phyloP scores from a whole-genome alignment of 2,113 vertebrate genomes.

The Platysternon megacephalum region DNA sequence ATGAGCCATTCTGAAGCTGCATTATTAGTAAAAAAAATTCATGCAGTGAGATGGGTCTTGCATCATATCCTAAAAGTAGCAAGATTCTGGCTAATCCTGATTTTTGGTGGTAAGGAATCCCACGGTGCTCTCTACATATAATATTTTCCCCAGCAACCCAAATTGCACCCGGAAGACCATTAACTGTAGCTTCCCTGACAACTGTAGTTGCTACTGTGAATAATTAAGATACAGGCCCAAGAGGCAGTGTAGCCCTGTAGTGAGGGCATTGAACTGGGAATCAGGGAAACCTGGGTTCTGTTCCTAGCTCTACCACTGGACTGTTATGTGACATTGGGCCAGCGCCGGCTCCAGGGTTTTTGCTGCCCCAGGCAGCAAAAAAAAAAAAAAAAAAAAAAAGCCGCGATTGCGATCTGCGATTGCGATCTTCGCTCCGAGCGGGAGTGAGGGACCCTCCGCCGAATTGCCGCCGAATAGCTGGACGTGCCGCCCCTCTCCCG shows the following conservation, averaged over 20 bases:
- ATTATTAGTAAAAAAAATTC: not conserved
- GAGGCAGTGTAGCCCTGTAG: not conserved
- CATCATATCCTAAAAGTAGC: not conserved
- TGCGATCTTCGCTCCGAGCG: no score
- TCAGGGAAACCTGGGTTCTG: not conserved
- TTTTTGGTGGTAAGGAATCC: not conserved
- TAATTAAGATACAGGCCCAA: not conserved
- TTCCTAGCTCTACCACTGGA: not conserved
- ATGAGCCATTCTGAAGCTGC: not conserved
- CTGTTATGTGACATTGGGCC: not conserved
- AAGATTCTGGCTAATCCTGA: not conserved
- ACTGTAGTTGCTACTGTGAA: not conserved
- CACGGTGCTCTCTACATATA: not conserved
- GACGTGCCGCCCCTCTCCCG: no score
- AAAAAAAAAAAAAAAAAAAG: no score
- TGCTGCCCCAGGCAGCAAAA: no score
- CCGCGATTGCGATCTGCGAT: no score
- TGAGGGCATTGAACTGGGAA: no score
- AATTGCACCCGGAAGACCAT: not conserved
- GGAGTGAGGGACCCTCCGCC: no score
- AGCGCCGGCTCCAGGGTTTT: no score
- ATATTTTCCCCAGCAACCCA: not conserved
- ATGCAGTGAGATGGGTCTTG: fast-evolving
- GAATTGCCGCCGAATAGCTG: no score
- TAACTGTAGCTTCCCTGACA: not conserved